Evolutionary conservation across 1,140 invertebrate genomes (phyloP).

Genomic region (Brachionus angularis): DNA sequence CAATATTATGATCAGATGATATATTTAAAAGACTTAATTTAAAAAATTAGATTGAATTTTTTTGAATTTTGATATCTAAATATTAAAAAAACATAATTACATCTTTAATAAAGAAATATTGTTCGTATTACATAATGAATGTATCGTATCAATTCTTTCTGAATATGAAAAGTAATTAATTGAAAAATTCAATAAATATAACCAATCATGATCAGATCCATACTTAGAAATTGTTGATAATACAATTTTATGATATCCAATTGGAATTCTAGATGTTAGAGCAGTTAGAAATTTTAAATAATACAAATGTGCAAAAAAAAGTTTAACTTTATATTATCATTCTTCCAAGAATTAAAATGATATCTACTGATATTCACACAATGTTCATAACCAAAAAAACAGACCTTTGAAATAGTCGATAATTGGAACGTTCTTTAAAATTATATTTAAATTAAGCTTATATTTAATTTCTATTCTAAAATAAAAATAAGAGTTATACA

Average conservation of each 20-base stretch:
- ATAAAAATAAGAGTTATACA: background rate
- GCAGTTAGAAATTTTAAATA: background rate
- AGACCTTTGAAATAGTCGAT: too few species aligned
- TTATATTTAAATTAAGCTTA: too few species aligned
- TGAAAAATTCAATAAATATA: background rate
- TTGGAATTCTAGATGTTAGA: background rate
- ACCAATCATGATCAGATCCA: slow-evolving; percentile 2
- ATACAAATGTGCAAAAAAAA: background rate
- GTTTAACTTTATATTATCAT: slow-evolving; percentile 11
- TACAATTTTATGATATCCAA: slow-evolving; percentile 3
- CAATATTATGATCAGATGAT: slow-evolving; percentile 12
- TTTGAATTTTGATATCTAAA: background rate
- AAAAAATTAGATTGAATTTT: background rate
- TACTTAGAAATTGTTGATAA: slow-evolving; percentile 9
- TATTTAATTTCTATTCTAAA: too few species aligned
- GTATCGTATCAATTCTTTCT: background rate
- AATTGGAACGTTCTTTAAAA: background rate
- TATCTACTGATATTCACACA: too few species aligned
- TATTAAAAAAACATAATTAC: background rate
- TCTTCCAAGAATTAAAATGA: too few species aligned
- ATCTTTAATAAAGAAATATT: background rate
- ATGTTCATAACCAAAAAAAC: too few species aligned
- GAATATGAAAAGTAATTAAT: background rate
- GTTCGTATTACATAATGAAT: background rate
- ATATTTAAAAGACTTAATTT: background rate